Evolutionary conservation across 1,140 invertebrate genomes (phyloP).

Genomic region (Agrilus planipennis): DNA sequence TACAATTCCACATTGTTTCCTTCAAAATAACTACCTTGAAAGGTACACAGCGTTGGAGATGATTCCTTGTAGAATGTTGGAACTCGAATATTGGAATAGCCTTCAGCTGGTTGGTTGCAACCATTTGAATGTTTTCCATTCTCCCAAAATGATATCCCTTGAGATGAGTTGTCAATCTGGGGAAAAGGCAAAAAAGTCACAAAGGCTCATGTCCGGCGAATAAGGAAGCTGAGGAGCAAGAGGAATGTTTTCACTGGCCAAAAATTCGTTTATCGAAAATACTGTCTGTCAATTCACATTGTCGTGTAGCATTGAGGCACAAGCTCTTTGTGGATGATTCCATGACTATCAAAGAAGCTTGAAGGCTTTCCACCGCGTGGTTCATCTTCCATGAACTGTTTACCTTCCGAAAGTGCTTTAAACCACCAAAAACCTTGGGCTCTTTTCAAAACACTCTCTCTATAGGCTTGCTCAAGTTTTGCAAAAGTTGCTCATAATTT

Average conservation of each 20-base stretch:
- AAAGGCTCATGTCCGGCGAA: conserved; percentile 4
- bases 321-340: conserved; percentile 22
- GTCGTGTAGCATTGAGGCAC: conserved; percentile 21
- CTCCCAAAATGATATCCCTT: conserved; percentile 4
- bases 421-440: conserved; percentile 13
- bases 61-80: too few relatives aligned
- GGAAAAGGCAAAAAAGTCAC: conserved; percentile 8
- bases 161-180: conserved; percentile 1
- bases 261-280: conserved; percentile 4
- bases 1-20: too few relatives aligned
- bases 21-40: too few relatives aligned
- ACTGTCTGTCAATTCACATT: neutral
- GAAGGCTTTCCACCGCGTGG: conserved; percentile 7
- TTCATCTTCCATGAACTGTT: conserved; percentile 15
- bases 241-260: conserved; percentile 8
- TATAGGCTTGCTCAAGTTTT: conserved; percentile 11
- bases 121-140: conserved; percentile 5
- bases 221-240: conserved; percentile 8
- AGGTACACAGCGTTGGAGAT: too few relatives aligned
- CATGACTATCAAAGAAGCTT: conserved; percentile 6
- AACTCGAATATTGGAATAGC: conserved; percentile 6
- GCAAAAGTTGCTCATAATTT: too few relatives aligned
- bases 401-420: conserved; percentile 15
- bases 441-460: conserved; percentile 14
- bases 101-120: conserved; percentile 1